Conservation (phyloP, 2,113 vertebrate species). For the Apteryx owenii region DNA sequence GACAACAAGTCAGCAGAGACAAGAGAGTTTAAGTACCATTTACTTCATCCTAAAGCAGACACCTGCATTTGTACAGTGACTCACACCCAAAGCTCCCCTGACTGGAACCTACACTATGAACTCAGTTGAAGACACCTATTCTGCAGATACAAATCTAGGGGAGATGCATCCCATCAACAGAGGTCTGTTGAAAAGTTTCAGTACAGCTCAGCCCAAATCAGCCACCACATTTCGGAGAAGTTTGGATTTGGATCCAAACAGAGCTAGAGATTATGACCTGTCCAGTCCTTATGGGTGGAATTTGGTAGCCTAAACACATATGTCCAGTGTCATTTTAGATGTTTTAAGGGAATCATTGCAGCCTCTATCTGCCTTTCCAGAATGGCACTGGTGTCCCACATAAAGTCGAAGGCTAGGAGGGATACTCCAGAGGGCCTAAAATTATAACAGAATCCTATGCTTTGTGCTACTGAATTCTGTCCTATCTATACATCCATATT, state of each 20-base stretch:
- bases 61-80: too few species aligned
- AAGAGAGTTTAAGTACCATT: too few species aligned
- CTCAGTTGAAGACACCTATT: too few species aligned
- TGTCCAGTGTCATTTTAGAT: rapidly evolving
- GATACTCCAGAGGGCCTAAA: not conserved
- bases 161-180: not conserved
- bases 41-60: too few species aligned
- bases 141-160: too few species aligned
- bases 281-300: not conserved
- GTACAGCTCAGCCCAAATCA: not conserved
- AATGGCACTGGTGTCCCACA: not conserved
- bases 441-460: not conserved
- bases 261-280: not conserved
- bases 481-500: not conserved
- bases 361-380: not conserved
- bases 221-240: not conserved
- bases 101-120: too few species aligned
- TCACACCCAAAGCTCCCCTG: too few species aligned
- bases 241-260: not conserved
- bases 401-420: not conserved
- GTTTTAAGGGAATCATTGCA: not conserved
- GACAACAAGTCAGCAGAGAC: too few species aligned
- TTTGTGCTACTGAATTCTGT: not conserved
- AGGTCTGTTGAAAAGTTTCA: not conserved
- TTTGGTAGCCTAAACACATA: not conserved